A percentile compares a stretch with the other conserved stretches of the same genome.
These are phyloP conservation scores for Drosophila sulfurigaster DNA, from an alignment of 1,140 invertebrate genomes.

Conservation along the genomic window DNA sequence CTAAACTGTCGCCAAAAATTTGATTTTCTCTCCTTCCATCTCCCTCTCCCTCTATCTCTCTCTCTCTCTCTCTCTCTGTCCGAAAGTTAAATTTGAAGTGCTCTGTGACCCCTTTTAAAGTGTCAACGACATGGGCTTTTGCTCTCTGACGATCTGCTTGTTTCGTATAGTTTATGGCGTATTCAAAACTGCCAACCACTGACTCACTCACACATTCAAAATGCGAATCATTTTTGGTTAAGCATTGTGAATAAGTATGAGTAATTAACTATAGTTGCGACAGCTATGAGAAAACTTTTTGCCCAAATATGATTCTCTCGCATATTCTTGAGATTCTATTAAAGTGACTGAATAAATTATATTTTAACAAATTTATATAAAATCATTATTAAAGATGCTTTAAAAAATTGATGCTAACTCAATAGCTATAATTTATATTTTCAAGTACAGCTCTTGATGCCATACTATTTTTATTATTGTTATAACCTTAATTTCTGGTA, in stretches of 20 bases:
- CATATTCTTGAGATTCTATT: not conserved
- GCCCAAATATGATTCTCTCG: not conserved
- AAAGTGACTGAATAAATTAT: too few relatives aligned
- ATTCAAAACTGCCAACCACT: slow-evolving; percentile 16
- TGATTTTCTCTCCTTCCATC: not conserved
- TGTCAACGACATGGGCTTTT: slow-evolving; percentile 50
- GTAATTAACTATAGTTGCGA: slow-evolving; percentile 23
- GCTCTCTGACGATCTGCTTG: not conserved
- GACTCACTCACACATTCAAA: not conserved
- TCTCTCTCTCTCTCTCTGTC: not conserved
- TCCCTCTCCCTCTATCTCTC: not conserved
- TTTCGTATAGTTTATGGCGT: slow-evolving; percentile 39
- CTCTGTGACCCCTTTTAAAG: slow-evolving; percentile 72
- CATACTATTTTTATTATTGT: too few relatives aligned
- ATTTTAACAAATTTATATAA: too few relatives aligned
- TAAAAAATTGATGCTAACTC: too few relatives aligned
- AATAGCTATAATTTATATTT: too few relatives aligned
- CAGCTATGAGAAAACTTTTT: slow-evolving; percentile 18
- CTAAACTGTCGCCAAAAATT: slow-evolving; percentile 46
- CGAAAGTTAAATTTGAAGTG: slow-evolving; percentile 65
- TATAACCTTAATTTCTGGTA: too few relatives aligned
- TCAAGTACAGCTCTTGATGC: too few relatives aligned
- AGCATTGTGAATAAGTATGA: not conserved
- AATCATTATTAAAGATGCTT: too few relatives aligned
- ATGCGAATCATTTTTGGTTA: not conserved